phyloP scores from a whole-genome alignment of 2,888 invertebrate genomes.

The Physocephala rufipes region DNA sequence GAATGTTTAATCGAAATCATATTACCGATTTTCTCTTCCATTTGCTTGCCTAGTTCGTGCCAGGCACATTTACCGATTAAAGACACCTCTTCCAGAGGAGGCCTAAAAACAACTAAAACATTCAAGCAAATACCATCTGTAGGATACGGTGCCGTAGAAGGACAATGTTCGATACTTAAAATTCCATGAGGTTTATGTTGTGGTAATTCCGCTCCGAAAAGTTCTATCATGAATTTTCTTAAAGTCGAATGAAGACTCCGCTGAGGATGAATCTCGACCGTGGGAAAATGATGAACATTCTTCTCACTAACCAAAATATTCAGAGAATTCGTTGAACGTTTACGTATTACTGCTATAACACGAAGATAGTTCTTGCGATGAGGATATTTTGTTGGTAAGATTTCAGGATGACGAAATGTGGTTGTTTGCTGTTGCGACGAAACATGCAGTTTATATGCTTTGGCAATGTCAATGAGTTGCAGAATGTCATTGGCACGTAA shows the following conservation, averaged over 20 bases:
- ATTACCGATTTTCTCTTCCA: constrained; percentile 72
- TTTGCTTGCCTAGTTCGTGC: constrained; percentile 81
- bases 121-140: constrained; percentile 85
- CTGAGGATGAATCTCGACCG: constrained; percentile 87
- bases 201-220: constrained; percentile 88
- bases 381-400: constrained; percentile 75
- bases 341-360: constrained; percentile 81
- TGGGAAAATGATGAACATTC: constrained; percentile 83
- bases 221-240: constrained; percentile 88
- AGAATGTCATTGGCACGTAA: constrained; percentile 84
- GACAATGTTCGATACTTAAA: constrained; percentile 77
- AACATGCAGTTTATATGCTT: constrained; percentile 65
- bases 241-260: constrained; percentile 87
- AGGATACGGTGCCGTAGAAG: constrained; percentile 66
- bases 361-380: constrained; percentile 80
- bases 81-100: constrained; percentile 86
- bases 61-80: constrained; percentile 89
- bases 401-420: constrained; percentile 73
- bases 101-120: constrained; percentile 82
- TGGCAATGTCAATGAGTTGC: constrained; percentile 81
- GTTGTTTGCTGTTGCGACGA: constrained; percentile 47
- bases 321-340: constrained; percentile 81
- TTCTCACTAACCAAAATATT: constrained; percentile 89
- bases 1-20: constrained; percentile 79
- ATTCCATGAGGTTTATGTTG: constrained; percentile 83